Conservation (phyloP, 2,113 vertebrate species). For the Camelus bactrianus region DNA sequence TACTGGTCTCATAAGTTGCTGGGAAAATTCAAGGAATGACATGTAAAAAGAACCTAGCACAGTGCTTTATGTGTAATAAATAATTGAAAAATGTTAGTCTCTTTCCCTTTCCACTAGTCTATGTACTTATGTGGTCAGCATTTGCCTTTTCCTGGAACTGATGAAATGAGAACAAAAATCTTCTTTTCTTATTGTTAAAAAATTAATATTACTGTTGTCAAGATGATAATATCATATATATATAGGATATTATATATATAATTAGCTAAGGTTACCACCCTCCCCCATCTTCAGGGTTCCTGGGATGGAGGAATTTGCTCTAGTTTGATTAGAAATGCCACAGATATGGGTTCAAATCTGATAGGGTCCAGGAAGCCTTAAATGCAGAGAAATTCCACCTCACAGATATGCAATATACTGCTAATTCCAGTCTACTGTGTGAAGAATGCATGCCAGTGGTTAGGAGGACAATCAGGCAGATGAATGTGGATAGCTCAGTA, state of each 20-base stretch:
- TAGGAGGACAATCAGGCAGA: conserved; percentile 24
- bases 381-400: neutral
- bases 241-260: neutral
- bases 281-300: neutral
- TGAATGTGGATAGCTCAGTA: neutral
- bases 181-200: neutral
- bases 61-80: neutral
- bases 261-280: neutral
- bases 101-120: neutral
- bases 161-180: neutral
- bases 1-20: neutral
- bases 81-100: conserved; percentile 31
- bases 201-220: neutral
- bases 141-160: conserved; percentile 26
- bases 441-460: neutral
- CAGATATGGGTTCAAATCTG: neutral
- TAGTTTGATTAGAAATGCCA: conserved; percentile 25
- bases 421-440: neutral
- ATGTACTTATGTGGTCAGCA: neutral
- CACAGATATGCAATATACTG: neutral
- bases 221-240: neutral
- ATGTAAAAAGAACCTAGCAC: neutral
- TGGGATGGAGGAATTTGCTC: neutral
- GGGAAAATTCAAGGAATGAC: neutral
- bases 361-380: neutral